phyloP scores from a whole-genome alignment of 2,797 vertebrate species.

The Lacerta viridis region DNA sequence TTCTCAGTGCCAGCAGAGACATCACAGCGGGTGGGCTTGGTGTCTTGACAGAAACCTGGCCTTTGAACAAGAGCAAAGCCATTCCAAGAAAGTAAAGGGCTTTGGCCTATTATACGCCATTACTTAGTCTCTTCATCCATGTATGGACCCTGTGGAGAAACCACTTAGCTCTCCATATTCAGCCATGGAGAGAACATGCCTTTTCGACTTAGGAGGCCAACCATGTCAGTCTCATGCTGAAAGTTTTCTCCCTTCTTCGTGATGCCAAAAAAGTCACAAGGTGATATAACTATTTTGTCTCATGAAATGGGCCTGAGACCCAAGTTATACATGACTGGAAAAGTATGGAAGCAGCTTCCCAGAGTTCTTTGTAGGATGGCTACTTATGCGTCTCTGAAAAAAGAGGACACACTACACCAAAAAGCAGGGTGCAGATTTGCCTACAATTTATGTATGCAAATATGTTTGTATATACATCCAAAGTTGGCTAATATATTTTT shows the following conservation, averaged over 20 bases:
- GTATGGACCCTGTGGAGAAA: background rate
- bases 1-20: constrained; percentile 17
- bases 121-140: background rate
- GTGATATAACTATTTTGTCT: background rate
- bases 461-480: too few relatives aligned
- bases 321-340: background rate
- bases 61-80: constrained; percentile 10
- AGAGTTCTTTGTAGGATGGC: too few relatives aligned
- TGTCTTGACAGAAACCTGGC: background rate
- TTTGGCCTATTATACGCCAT: background rate
- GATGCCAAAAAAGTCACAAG: background rate
- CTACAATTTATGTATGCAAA: too few relatives aligned
- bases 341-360: background rate
- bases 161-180: background rate
- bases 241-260: background rate
- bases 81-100: background rate
- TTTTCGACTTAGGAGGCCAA: background rate
- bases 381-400: too few relatives aligned
- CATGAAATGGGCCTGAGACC: too few relatives aligned
- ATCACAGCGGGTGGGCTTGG: background rate
- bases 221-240: background rate
- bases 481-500: too few relatives aligned
- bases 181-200: background rate
- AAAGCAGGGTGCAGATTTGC: too few relatives aligned
- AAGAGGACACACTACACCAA: too few relatives aligned